Evolutionary conservation across 2,113 vertebrate species (phyloP).

Genomic region (Chamaea fasciata): DNA sequence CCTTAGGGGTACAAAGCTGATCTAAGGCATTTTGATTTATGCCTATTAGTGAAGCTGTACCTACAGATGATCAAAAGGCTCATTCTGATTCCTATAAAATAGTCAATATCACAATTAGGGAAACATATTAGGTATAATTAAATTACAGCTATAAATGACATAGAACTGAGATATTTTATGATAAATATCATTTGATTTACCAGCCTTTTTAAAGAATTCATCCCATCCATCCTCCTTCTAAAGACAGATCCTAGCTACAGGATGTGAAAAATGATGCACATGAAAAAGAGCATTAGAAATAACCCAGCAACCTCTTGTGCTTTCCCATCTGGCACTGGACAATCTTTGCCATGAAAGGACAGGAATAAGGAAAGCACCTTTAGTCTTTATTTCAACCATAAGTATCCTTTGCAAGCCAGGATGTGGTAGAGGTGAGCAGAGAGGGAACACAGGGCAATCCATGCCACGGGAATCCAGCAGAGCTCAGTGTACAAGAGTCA

Average conservation of each 20-base stretch:
- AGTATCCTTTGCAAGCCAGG: not conserved
- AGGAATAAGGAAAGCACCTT: not conserved
- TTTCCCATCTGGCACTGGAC: not conserved
- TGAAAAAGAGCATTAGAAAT: not conserved
- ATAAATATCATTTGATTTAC: conserved; percentile 10
- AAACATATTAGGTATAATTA: conserved; percentile 32
- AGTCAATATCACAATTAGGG: conserved; percentile 34
- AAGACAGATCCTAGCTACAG: not conserved
- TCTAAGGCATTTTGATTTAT: conserved; percentile 66
- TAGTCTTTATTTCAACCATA: not conserved
- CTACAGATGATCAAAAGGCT: conserved; percentile 42
- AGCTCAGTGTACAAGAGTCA: not conserved
- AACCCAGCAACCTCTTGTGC: not conserved
- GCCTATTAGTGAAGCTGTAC: conserved; percentile 37
- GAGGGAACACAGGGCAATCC: not conserved
- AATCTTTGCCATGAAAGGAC: not conserved
- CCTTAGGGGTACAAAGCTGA: conserved; percentile 63
- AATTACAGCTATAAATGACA: conserved; percentile 41
- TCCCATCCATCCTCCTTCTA: not conserved
- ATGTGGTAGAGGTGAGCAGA: not conserved
- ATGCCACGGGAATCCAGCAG: not conserved
- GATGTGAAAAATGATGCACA: not conserved
- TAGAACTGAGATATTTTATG: not conserved
- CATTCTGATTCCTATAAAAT: conserved; percentile 49
- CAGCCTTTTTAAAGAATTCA: conserved; percentile 4